These are phyloP conservation scores for Schizopygopsis pylzovi DNA, from an alignment of 2,797 vertebrate genomes.

Conservation along the genomic window DNA sequence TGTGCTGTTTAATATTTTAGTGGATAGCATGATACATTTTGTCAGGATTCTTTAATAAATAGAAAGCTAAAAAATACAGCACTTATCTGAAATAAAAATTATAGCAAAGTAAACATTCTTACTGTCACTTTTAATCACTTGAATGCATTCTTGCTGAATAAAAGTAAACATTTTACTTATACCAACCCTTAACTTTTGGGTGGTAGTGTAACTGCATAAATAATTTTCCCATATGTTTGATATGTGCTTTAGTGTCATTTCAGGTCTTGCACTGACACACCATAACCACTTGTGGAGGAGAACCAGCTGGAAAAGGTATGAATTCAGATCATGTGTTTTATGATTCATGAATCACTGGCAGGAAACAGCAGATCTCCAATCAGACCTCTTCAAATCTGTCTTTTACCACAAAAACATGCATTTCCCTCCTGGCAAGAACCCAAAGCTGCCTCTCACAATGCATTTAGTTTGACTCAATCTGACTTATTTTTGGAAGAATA, in stretches of 20 bases:
- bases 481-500: background rate
- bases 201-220: background rate
- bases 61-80: background rate
- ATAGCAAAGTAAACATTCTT: background rate
- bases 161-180: background rate
- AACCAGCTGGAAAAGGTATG: background rate
- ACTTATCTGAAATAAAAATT: background rate
- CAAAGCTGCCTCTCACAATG: background rate
- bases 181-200: background rate
- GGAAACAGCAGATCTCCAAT: background rate
- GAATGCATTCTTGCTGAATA: background rate
- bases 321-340: slow-evolving; percentile 6
- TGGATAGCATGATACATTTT: background rate
- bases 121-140: background rate
- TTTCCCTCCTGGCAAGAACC: background rate
- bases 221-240: background rate
- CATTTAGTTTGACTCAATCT: background rate
- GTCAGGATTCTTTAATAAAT: background rate
- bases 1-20: background rate
- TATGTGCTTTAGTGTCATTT: slow-evolving; percentile 10
- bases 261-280: background rate
- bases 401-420: slow-evolving; percentile 13
- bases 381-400: background rate
- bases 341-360: slow-evolving; percentile 28
- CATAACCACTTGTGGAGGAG: background rate